phyloP scores from a whole-genome alignment of 1,140 invertebrate species.

The Nautilus pompilius region DNA sequence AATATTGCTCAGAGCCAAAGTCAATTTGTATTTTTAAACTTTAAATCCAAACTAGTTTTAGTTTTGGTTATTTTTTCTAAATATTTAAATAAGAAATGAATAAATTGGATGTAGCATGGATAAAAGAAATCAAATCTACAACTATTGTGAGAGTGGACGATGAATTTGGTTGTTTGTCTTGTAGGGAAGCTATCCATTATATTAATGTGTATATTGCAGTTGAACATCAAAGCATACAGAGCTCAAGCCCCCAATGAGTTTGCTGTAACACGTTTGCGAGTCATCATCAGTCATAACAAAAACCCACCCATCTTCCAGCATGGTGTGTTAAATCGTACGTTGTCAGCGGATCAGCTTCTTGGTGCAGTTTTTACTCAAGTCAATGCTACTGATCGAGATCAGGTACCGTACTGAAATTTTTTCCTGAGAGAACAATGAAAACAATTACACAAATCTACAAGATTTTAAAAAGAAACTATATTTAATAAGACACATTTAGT shows the following conservation, averaged over 20 bases:
- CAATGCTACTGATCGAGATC: slow-evolving; percentile 60
- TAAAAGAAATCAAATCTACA: too few relatives aligned
- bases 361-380: slow-evolving; percentile 51
- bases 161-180: too few relatives aligned
- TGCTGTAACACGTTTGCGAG: slow-evolving; percentile 16
- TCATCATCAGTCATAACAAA: slow-evolving; percentile 25
- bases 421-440: neutral
- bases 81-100: too few relatives aligned
- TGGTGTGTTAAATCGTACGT: slow-evolving; percentile 74
- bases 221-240: slow-evolving; percentile 9
- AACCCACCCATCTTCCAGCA: slow-evolving; percentile 52
- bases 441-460: neutral
- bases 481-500: neutral
- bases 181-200: too few relatives aligned
- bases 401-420: slow-evolving; percentile 19
- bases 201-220: neutral
- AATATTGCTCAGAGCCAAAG: too few relatives aligned
- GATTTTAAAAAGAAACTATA: neutral
- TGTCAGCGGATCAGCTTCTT: slow-evolving; percentile 69
- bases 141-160: too few relatives aligned
- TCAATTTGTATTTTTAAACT: too few relatives aligned
- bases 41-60: too few relatives aligned
- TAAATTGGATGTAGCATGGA: too few relatives aligned
- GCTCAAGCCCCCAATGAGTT: slow-evolving; percentile 78
- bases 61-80: too few relatives aligned